These are phyloP conservation scores for Rhizoglyphus robini DNA, from an alignment of 1,140 invertebrate genomes.

Conservation along the genomic window DNA sequence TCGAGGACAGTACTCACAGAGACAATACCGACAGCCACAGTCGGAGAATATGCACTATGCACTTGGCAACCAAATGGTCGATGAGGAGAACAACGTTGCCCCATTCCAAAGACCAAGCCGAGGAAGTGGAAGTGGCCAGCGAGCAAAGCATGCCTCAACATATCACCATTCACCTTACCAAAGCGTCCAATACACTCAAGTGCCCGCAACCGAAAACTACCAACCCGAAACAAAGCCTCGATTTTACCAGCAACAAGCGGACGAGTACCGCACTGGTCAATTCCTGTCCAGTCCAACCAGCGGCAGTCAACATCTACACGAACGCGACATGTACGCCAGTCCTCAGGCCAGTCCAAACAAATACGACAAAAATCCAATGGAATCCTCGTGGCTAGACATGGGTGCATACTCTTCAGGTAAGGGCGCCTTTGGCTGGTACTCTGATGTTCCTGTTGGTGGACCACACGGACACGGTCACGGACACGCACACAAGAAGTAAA, in stretches of 20 bases:
- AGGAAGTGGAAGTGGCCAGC: neutral
- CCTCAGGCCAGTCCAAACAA: neutral
- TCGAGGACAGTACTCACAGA: neutral
- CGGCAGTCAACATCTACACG: neutral
- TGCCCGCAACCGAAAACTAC: neutral
- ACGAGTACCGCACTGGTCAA: neutral
- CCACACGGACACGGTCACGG: neutral
- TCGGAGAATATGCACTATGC: neutral
- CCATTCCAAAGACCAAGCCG: neutral
- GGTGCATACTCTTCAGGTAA: slow-evolving; percentile 26
- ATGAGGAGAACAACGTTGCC: neutral
- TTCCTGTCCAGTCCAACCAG: too few relatives aligned
- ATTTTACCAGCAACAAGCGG: neutral
- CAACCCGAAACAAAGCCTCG: neutral
- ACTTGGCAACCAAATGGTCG: neutral
- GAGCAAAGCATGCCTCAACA: neutral
- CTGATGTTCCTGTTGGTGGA: slow-evolving; percentile 26
- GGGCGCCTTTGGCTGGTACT: slow-evolving; percentile 28
- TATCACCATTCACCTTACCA: neutral
- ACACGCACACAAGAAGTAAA: neutral
- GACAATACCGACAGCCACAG: neutral
- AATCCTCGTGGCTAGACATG: slow-evolving; percentile 23
- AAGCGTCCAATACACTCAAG: neutral
- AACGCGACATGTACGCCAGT: neutral
- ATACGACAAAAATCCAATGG: slow-evolving; percentile 2